Percentiles rank a stretch among this genome's conserved stretches.
phyloP scores from a whole-genome alignment of 2,888 invertebrate genomes.

The Buathra laborator region DNA sequence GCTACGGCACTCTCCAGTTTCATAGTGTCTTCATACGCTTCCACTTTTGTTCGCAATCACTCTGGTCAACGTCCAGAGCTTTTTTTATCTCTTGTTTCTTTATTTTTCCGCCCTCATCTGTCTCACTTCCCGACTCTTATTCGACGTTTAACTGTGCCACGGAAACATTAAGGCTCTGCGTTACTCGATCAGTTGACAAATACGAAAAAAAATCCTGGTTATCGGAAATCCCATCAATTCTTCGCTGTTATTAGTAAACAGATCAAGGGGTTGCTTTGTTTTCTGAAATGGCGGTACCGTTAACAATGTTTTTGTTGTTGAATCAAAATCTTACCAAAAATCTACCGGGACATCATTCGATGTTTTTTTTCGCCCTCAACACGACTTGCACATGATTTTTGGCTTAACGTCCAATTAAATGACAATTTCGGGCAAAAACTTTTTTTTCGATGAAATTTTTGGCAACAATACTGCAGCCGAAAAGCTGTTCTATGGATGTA shows the following conservation, averaged over 20 bases:
- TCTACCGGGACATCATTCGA: no score
- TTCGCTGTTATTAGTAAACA: no score
- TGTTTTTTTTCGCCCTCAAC: no score
- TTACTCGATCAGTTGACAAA: constrained; percentile 52
- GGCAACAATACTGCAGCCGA: not conserved
- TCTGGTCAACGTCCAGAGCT: constrained; percentile 48
- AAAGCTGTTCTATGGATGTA: not conserved
- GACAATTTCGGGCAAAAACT: no score
- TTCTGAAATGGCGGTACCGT: no score
- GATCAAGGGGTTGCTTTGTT: no score
- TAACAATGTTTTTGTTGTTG: no score
- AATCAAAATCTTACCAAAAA: no score
- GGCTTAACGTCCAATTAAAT: no score
- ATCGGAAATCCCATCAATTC: not conserved
- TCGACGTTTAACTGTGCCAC: constrained; percentile 45
- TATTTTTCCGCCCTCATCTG: constrained; percentile 20
- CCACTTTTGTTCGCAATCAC: constrained; percentile 52
- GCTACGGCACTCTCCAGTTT: constrained; percentile 59
- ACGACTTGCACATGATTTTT: no score
- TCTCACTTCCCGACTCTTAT: constrained; percentile 16
- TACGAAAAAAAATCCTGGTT: not conserved
- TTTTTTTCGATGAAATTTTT: not conserved
- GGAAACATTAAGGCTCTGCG: constrained; percentile 26
- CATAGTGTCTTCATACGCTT: constrained; percentile 53
- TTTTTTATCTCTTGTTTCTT: constrained; percentile 43